Evolutionary conservation across 2,797 vertebrate species (phyloP).

Genomic region (Tauraco hartlaubi): DNA sequence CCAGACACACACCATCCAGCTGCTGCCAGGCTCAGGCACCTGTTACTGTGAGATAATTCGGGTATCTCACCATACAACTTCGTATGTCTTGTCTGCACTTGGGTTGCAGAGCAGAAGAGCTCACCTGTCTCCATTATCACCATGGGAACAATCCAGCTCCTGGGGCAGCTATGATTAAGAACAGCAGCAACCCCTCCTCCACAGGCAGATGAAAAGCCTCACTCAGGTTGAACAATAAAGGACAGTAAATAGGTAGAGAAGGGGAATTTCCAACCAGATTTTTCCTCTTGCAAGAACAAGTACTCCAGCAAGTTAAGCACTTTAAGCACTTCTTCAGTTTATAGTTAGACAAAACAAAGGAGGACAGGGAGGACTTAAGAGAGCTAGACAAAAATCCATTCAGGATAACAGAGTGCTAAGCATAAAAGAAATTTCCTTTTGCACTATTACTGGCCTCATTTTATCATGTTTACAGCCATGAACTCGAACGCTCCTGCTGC

Average conservation of each 20-base stretch:
- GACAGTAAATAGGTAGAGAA: neutral
- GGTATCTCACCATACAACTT: neutral
- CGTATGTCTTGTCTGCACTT: neutral
- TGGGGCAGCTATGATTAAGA: neutral
- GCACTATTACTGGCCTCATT: neutral
- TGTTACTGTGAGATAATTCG: neutral
- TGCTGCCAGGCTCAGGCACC: neutral
- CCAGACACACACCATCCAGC: neutral
- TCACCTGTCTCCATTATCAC: neutral
- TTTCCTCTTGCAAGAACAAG: conserved; percentile 9
- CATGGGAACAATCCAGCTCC: neutral
- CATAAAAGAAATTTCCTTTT: conserved; percentile 11
- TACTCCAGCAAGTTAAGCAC: conserved; percentile 16
- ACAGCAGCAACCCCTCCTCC: neutral
- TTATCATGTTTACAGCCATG: neutral
- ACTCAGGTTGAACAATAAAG: neutral
- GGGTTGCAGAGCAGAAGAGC: neutral
- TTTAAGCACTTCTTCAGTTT: conserved; percentile 30
- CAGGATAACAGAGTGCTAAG: neutral
- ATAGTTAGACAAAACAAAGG: conserved; percentile 35
- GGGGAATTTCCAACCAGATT: conserved; percentile 1
- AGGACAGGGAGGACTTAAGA: neutral
- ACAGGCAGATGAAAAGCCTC: neutral
- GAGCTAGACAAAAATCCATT: conserved; percentile 13
- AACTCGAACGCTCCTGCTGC: neutral